These are phyloP conservation scores for Psammodynastes pulverulentus DNA, from an alignment of 2,113 vertebrate genomes.

Conservation along the genomic window DNA sequence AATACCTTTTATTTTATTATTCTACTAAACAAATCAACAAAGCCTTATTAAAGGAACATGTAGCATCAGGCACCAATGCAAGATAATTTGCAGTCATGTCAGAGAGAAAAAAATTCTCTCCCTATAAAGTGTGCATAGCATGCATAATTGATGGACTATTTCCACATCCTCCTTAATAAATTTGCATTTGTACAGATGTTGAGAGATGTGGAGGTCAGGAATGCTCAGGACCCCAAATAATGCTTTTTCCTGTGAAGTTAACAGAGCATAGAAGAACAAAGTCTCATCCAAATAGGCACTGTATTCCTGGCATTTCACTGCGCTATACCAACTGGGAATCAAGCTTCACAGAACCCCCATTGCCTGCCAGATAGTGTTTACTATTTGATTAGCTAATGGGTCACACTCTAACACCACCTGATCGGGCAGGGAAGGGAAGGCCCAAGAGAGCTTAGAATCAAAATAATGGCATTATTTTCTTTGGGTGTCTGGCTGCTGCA, in stretches of 20 bases:
- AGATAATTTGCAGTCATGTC: background rate
- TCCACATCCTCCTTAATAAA: slow-evolving; percentile 1
- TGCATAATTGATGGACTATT: background rate
- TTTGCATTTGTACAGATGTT: slow-evolving; percentile 7
- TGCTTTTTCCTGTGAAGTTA: background rate
- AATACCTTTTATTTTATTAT: background rate
- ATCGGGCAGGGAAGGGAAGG: slow-evolving; percentile 1
- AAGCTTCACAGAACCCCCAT: background rate
- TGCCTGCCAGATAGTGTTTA: background rate
- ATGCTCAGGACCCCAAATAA: slow-evolving; percentile 5
- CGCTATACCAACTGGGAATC: slow-evolving; percentile 8
- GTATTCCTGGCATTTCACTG: background rate
- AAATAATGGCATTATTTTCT: slow-evolving; percentile 2
- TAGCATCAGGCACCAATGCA: background rate
- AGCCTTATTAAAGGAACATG: background rate
- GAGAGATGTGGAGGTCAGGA: slow-evolving; percentile 1
- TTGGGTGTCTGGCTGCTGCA: background rate
- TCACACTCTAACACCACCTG: background rate
- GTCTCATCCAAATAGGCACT: background rate
- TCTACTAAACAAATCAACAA: background rate
- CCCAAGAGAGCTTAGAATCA: background rate
- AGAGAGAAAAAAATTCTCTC: background rate
- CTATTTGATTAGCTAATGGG: slow-evolving; percentile 16
- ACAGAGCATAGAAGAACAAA: slow-evolving; percentile 9
- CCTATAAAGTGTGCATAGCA: background rate